Evolutionary conservation across 2,113 vertebrate genomes (phyloP), one percentile per base, ranked within the genome.

Genomic region (Colossoma macropomum): DNA sequence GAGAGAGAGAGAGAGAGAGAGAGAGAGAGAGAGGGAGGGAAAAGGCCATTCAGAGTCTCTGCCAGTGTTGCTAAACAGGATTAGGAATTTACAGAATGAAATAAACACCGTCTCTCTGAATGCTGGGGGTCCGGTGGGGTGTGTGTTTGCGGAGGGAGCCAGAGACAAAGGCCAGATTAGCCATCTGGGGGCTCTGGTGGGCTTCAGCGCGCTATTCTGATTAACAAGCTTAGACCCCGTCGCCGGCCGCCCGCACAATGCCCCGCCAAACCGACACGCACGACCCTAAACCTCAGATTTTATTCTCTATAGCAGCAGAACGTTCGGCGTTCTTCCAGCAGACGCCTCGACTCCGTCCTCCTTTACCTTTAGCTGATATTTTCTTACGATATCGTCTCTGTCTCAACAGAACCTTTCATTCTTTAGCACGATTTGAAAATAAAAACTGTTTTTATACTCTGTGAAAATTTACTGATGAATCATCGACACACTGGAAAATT

Each of bases 161-260:
- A 85, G 92, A 93, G 90, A 94, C 92, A 94, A 94, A 92, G 85
- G 90, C 82, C 94, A 94, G 94, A 94, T 95, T 94, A 95, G 93
- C 93, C 91, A 94, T 94, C 94, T 95, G 93, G 92, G 92, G 87
- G 52, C 52, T 54, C 52, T 54, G 52, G 16, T 54, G 65, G 65
- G 88, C 88, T 91, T 92, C 89, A 90, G 90, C 92, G 89, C 92
- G 91, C 87, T 84, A 54, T 80, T 87, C 65, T 91, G 87, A 93
- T 93, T 93, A 94, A 93, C 88, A 86, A 88, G 92, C 88, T 93
- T 92, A 94, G 92, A 89, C 86, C 89, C 85, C 90, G 88, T 87
- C 89, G 80, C 89, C 88, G 65, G 15, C 65, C 19, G 86, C 86
- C 84, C 78, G 80, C 27, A 72, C 8, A 76, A 68, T 19, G 30